These are phyloP conservation scores for Palaemon carinicauda DNA, from an alignment of 1,140 invertebrate genomes.

Conservation along the genomic window DNA sequence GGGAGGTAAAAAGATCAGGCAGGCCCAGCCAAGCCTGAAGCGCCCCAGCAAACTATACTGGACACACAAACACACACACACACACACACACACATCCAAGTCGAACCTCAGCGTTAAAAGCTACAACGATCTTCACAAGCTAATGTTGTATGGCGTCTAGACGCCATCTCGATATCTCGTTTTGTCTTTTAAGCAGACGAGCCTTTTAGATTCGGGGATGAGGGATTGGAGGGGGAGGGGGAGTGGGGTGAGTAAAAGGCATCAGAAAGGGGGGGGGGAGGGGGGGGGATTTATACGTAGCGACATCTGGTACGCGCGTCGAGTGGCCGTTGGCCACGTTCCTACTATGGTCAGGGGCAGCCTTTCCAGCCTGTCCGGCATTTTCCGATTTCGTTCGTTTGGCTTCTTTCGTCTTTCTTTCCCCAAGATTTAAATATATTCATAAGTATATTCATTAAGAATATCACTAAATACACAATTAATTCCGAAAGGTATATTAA, in stretches of 20 bases:
- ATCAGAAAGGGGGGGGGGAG: not conserved
- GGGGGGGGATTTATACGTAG: slow-evolving; percentile 33
- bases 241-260: too few relatives aligned
- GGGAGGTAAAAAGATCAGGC: not conserved
- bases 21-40: not conserved
- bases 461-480: too few relatives aligned
- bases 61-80: slow-evolving; percentile 17
- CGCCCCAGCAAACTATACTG: not conserved
- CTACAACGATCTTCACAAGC: not conserved
- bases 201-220: not conserved
- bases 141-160: slow-evolving; percentile 13
- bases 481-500: too few relatives aligned
- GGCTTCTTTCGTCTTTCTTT: not conserved
- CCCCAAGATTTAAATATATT: too few relatives aligned
- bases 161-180: not conserved
- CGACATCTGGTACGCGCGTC: slow-evolving; percentile 48
- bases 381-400: not conserved
- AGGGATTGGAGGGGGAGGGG: not conserved
- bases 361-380: slow-evolving; percentile 20
- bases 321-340: slow-evolving; percentile 20
- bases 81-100: slow-evolving; percentile 8
- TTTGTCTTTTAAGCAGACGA: not conserved
- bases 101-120: not conserved
- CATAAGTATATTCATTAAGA: too few relatives aligned
- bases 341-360: slow-evolving; percentile 29